Evolutionary conservation across 2,113 vertebrate species (phyloP), one percentile per base, ranked within the genome.

Genomic region (Cochlearius cochlearius): DNA sequence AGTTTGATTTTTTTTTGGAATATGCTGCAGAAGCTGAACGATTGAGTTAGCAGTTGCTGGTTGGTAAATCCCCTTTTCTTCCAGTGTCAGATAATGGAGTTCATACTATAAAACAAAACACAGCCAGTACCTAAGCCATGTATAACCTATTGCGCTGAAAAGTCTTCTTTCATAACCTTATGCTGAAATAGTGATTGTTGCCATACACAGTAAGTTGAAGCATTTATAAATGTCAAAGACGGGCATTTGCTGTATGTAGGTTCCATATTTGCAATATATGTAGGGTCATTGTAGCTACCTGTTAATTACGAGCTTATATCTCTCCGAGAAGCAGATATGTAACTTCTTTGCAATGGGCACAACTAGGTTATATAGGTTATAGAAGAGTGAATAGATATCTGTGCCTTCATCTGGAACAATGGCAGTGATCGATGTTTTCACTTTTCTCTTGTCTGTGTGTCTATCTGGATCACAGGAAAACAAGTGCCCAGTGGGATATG

Each of bases 1-100:
- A 58, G 58, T 95, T 79, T 94, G 94, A 91, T 96, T 96, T 43
- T 94, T 96, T 96, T 43, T 94, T 95, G 88, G 91, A 95, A 82
- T 90, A 87, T 82, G 81, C 81, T 87, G 66, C 55, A 59, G 53
- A 95, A 88, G 84, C 81, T 87, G 87, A 93, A 81, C 92, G 89
- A 56, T 21, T 43, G 73, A 90, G 80, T 88, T 91, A 78, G 58
- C 77, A 49, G 58, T 78, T 86, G 73, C 45, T 5, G 2, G 36
- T 76, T 92, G 85, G 50, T 74, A 94, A 95, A 94, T 87, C 71
- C 36, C 58, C 23, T 86, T 91, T 85, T 59, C 73, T 90, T 59
- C 74, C 58, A 27, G 59, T 41, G 53, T 81, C 84, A 91, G 84
- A 76, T 85, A 95, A 87, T 53, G 66, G 66, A 90, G 52, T 95